Evolutionary conservation across 2,797 vertebrate genomes (phyloP), one percentile per base, ranked within the genome.

Genomic region (Pseudopleuronectes americanus): DNA sequence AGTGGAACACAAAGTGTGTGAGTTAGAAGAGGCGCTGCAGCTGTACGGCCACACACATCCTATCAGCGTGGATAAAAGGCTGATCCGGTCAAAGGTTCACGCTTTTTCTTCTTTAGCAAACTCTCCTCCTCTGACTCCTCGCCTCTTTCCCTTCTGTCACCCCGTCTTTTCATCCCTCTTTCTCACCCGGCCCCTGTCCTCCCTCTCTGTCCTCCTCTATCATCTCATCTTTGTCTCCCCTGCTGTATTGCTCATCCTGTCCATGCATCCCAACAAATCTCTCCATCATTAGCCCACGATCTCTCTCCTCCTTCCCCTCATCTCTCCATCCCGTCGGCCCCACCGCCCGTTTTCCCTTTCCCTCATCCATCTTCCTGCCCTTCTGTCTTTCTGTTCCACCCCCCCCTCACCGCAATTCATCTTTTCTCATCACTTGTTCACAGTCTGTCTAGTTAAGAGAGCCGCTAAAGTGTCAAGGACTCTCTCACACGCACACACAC

Each of bases 201-300:
- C 56, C 62, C 17, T 14, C 17, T 71, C 54, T 56, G 28, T 74
- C 65, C 66, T 76, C 61, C n/a, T 68, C 64, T 72, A 43, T 82
- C 66, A 76, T 79, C 79, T 71, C 74, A 73, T 86, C 74, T 69
- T 64, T 76, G 57, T 77, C 57, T 67, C 54, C 55, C 70, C 57
- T 68, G 59, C 56, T 43, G 8, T 78, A 85, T 89, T 76, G 68
- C 52, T 83, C 81, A 85, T 80, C 64, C 81, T 87, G 84, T 74
- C 84, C 43, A 8, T 62, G 49, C 19, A 19, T 70, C 68, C 61
- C 66, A 53, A 78, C 70, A 70, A 63, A 69, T 86, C 87, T 83
- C 77, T 85, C 83, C 67, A 84, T 84, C 84, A 83, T 84, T 90
- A 82, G 82, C 76, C 80, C 79, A 68, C 65, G 24, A 64, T 84